Conservation (phyloP, 2,797 vertebrate genomes). For the Tragelaphus oryx region DNA sequence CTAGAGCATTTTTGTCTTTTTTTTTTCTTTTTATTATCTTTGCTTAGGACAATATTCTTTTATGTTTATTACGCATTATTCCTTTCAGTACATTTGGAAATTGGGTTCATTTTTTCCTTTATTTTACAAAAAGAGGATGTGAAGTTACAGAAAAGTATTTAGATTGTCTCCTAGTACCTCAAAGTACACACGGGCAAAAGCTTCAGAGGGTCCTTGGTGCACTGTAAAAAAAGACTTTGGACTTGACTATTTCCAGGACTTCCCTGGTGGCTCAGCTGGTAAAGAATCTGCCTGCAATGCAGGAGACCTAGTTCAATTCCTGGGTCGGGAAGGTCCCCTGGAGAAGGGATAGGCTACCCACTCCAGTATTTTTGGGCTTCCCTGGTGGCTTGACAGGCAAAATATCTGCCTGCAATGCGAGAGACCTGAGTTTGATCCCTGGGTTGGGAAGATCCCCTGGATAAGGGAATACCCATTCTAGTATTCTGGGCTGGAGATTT, state of each 20-base stretch:
- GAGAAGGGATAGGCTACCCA: not conserved
- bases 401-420: not conserved
- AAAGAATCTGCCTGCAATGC: not conserved
- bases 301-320: not conserved
- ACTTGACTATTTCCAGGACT: not conserved
- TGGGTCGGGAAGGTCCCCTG: not conserved
- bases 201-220: not conserved
- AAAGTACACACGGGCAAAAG: not conserved
- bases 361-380: not conserved
- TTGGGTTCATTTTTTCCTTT: not conserved
- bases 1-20: not conserved
- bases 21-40: not conserved
- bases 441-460: not conserved
- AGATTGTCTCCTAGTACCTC: not conserved
- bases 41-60: constrained; percentile 21
- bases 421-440: not conserved
- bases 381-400: not conserved
- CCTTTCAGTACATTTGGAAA: constrained; percentile 1
- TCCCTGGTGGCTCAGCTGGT: not conserved
- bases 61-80: constrained; percentile 23
- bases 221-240: not conserved
- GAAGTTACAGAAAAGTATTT: constrained; percentile 6
- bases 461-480: not conserved
- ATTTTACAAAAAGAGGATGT: constrained; percentile 16
- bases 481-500: not conserved